Evolutionary conservation across 2,113 vertebrate genomes (phyloP).

Genomic region (Nettapus auritus): DNA sequence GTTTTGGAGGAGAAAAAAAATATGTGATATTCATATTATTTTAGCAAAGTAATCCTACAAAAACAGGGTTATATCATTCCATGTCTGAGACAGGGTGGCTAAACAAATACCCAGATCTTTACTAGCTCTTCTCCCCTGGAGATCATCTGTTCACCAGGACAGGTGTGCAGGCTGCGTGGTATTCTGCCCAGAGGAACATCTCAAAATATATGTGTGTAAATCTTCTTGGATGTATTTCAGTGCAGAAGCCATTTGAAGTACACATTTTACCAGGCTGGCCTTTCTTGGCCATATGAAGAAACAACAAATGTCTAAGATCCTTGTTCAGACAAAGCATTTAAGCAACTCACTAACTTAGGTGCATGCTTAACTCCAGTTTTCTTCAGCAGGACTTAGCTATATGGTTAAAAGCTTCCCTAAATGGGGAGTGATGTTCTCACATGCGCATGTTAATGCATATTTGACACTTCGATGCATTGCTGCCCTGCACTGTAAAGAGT

Average conservation of each 20-base stretch:
- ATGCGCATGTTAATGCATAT: background rate
- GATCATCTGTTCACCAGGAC: conserved; percentile 26
- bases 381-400: background rate
- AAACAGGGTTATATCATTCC: conserved; percentile 68
- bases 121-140: conserved; percentile 29
- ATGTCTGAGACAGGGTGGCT: conserved; percentile 46
- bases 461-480: background rate
- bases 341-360: background rate
- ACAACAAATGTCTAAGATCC: background rate
- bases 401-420: background rate
- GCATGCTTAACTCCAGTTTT: background rate
- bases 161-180: conserved; percentile 28
- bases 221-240: conserved; percentile 22
- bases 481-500: background rate
- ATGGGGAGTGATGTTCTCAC: background rate
- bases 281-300: background rate
- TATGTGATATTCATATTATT: conserved; percentile 74
- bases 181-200: conserved; percentile 56
- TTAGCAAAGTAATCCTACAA: conserved; percentile 73
- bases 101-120: conserved; percentile 60
- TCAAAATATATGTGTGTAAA: conserved; percentile 18
- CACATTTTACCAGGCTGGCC: background rate
- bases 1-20: conserved; percentile 52
- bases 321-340: background rate
- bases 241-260: background rate